Conservation (phyloP, 2,888 invertebrate species). For the Hedychridium roseum region DNA sequence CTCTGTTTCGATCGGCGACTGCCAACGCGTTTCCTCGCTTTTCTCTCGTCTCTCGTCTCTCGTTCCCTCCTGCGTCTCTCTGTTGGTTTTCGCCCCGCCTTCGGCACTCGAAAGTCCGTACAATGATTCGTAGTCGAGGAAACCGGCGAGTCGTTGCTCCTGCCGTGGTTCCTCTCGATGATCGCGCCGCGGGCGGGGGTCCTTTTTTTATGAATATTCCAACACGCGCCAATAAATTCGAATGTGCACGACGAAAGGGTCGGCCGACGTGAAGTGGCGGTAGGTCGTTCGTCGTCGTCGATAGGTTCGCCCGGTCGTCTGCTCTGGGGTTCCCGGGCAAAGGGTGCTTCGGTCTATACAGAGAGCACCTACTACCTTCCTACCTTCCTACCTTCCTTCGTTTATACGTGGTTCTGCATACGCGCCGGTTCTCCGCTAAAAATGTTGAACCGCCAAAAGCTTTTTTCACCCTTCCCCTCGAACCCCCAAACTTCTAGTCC, state of each 20-base stretch:
- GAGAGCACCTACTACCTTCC: too few species aligned
- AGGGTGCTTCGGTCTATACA: slow-evolving; percentile 34
- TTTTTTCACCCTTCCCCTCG: too few species aligned
- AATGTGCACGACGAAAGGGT: slow-evolving; percentile 60
- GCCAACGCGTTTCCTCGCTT: slow-evolving; percentile 22
- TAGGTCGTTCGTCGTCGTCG: slow-evolving; percentile 39
- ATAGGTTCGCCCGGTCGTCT: slow-evolving; percentile 38
- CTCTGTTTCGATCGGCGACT: slow-evolving; percentile 51
- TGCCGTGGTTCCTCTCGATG: too few species aligned
- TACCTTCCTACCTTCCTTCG: too few species aligned
- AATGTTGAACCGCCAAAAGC: too few species aligned
- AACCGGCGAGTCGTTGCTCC: not conserved
- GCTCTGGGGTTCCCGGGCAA: slow-evolving; percentile 37
- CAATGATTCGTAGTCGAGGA: slow-evolving; percentile 34
- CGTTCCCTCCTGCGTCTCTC: slow-evolving; percentile 10
- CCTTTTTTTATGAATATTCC: slow-evolving; percentile 57
- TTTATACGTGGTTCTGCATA: too few species aligned
- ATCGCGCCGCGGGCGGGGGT: slow-evolving; percentile 34
- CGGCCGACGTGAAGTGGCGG: slow-evolving; percentile 60
- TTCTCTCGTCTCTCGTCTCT: slow-evolving; percentile 3
- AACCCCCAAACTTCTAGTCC: too few species aligned
- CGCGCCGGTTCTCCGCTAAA: too few species aligned
- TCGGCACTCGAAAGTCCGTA: slow-evolving; percentile 37
- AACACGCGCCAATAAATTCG: slow-evolving; percentile 62
- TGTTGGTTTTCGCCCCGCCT: slow-evolving; percentile 14